Base-by-base conservation (phyloP, 2,888 invertebrate genomes). In the Drosophila barbarae region DNA sequence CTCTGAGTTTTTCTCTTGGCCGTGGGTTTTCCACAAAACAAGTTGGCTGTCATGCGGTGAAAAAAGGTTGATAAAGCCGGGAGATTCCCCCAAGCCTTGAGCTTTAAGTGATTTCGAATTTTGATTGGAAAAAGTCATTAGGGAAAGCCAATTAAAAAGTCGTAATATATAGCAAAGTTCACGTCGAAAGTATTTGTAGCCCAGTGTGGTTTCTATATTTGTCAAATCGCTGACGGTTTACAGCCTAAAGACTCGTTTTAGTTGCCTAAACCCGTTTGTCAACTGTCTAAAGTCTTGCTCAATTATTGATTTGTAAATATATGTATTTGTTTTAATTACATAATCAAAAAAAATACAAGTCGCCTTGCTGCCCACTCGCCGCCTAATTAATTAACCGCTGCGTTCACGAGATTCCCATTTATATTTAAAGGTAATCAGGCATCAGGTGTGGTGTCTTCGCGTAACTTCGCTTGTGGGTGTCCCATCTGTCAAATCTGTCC, bases 381-480 rank as follows among this genome's bases (percentile, higher is more conserved):
- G 32, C 18, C 60, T 53, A 69, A 60, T 49, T 59, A 59, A 67
- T 36, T n/a, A 42, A 36, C 32, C 38, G 44, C 39, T 51, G 35
- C 28, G 34, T 32, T 58, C 36, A 41, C 50, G 23, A 26, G 21
- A 18, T 44, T 35, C 36, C 44, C 34, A 42, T 23, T 23, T 23
- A 21, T 21, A 51, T 34, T 50, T 10, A 13, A 18, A 28, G 32
- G 32, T 23, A 55, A 41, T 56, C 49, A 60, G 61, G 36, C 38
- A 18, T 47, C 47, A 47, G 41, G 59, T 59, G 58, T 34, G 56
- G 56, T 44, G 23, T 50, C 61, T 69, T 60, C 53, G 21, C 59
- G 39, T 30, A 68, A 42, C 42, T 42, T 30, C 5, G 46, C 23
- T 34, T 47, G 77, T 58, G 53, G 75, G 84, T 53, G 77, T 69